Evolutionary conservation across 2,113 vertebrate genomes (phyloP).

Genomic region (Pitta sordida): DNA sequence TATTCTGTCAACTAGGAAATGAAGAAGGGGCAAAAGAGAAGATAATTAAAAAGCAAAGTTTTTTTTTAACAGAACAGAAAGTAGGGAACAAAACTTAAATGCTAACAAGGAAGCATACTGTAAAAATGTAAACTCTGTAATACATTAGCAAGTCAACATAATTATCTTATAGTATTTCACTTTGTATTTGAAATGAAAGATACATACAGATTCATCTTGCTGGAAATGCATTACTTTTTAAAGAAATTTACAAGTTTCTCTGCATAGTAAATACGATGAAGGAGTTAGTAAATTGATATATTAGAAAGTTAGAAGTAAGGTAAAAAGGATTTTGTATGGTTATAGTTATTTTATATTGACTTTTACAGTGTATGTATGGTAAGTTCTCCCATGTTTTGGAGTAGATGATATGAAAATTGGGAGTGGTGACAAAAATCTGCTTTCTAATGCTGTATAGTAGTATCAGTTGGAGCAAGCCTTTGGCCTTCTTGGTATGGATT

Average conservation of each 20-base stretch:
- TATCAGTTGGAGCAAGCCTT: not conserved
- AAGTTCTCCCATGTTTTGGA: not conserved
- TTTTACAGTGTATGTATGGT: not conserved
- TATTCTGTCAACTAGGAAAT: conserved; percentile 1
- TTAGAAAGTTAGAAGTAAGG: conserved; percentile 2
- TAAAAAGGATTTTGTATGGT: not conserved
- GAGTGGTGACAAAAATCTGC: not conserved
- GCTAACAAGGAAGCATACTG: not conserved
- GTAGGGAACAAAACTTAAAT: not conserved
- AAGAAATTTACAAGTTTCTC: not conserved
- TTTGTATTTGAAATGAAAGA: not conserved
- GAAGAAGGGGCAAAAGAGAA: not conserved
- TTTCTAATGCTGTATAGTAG: not conserved
- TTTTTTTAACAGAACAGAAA: conserved; percentile 4
- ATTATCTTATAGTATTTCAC: not conserved
- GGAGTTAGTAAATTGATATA: not conserved
- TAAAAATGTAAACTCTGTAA: not conserved
- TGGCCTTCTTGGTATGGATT: not conserved
- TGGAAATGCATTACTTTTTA: conserved; percentile 20
- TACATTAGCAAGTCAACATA: not conserved
- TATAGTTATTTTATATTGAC: not conserved
- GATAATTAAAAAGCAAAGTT: not conserved
- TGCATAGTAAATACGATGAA: conserved; percentile 10
- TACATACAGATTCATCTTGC: not conserved
- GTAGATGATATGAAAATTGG: not conserved